phyloP scores from a whole-genome alignment of 2,113 vertebrate genomes.

The Sinocyclocheilus maitianheensis region DNA sequence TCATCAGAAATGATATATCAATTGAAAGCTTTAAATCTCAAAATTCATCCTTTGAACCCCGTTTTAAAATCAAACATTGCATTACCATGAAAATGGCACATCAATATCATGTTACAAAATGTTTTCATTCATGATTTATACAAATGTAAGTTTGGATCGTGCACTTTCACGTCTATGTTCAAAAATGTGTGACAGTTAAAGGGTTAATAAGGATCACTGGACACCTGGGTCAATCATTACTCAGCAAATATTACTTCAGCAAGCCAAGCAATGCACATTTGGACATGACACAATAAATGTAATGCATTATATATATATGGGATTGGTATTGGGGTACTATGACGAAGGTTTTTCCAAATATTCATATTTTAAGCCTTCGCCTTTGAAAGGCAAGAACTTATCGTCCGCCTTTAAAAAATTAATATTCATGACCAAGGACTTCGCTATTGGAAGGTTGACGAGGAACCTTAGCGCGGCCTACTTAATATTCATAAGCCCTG shows the following conservation, averaged over 20 bases:
- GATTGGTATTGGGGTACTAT: not conserved
- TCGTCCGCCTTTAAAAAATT: not conserved
- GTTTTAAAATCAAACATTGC: too few relatives aligned
- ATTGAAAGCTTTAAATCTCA: too few relatives aligned
- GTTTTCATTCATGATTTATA: too few relatives aligned
- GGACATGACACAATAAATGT: not conserved
- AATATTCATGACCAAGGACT: not conserved
- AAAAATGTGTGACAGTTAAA: too few relatives aligned
- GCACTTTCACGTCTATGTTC: too few relatives aligned
- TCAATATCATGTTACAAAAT: too few relatives aligned
- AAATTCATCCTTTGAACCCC: too few relatives aligned
- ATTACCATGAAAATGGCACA: too few relatives aligned
- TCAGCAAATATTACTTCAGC: not conserved
- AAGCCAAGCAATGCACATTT: not conserved
- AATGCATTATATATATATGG: not conserved
- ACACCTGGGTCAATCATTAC: not conserved
- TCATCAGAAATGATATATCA: too few relatives aligned
- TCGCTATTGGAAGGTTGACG: slow-evolving; percentile 1
- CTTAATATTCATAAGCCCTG: not conserved
- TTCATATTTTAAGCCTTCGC: not conserved
- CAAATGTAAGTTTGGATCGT: too few relatives aligned
- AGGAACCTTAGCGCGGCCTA: not conserved
- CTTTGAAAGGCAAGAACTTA: not conserved
- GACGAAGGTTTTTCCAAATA: not conserved
- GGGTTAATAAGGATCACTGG: not conserved